Evolutionary conservation across 2,797 vertebrate genomes (phyloP), one percentile per base, ranked within the genome.

Genomic region (Coregonus suidteri): DNA sequence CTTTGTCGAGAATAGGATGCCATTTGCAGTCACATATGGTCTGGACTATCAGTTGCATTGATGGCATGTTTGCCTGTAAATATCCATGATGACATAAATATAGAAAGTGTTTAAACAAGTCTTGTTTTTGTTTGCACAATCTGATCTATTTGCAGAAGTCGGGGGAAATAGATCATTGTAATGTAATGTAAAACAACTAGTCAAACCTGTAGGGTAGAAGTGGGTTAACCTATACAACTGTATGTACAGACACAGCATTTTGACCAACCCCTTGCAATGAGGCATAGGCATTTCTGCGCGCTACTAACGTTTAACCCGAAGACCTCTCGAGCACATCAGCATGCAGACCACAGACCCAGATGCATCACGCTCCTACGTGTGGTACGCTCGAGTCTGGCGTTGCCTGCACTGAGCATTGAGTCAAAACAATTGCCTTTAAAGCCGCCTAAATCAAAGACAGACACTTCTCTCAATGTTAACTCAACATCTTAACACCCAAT

Each of bases 51-150:
- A 84, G 83, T 71, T 66, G 88, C 86, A 86, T 90, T 90, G 91
- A 81, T 76, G 76, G 85, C 86, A 86, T 89, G 86, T 91, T 90
- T 89, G 87, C 85, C 89, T 90, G 90, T 90, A 90, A 88, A 90
- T 89, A 90, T 81, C 71, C 78, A 0, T 75, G 70, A 77, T 77
- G 84, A 82, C 83, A 83, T 85, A 92, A 91, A 92, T 92, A 93
- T 92, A 92, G 88, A 78, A 79, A 85, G 88, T 86, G 88, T 87
- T 81, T 87, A 91, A 92, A 90, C 89, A 89, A 71, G 83, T 64
- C 74, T 72, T 73, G 87, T 83, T 88, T 88, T 88, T 90, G 91
- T 91, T 91, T 89, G 87, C 83, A 82, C 78, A 86, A 89, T 77
- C 80, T 54, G 78, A 80, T 90, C 88, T 91, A 91, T 92, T 91